phyloP scores from a whole-genome alignment of 2,888 invertebrate genomes.

The Harpagoxenus sublaevis region DNA sequence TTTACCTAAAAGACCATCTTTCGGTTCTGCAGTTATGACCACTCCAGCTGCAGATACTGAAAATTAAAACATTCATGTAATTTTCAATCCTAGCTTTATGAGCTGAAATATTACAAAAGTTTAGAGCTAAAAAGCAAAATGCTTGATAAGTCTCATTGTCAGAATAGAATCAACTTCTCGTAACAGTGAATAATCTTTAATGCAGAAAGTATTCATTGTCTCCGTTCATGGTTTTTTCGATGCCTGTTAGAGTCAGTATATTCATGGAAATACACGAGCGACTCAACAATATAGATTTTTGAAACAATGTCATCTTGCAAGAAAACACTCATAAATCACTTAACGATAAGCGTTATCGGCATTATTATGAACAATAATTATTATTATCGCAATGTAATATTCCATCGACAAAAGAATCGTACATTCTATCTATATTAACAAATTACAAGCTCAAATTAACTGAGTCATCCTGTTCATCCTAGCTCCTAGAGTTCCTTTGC shows the following conservation, averaged over 20 bases:
- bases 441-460: conserved; percentile 46
- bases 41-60: conserved; percentile 79
- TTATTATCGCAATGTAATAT: conserved; percentile 9
- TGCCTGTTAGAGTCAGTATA: neutral
- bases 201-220: neutral
- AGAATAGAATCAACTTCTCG: neutral
- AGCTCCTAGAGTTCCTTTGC: conserved; percentile 37
- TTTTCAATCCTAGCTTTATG: neutral
- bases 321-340: neutral
- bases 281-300: neutral
- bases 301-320: neutral
- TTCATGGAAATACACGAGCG: neutral
- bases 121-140: neutral
- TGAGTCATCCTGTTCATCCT: conserved; percentile 67
- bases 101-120: neutral
- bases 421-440: conserved; percentile 33
- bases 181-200: conserved; percentile 9
- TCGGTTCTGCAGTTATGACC: conserved; percentile 71
- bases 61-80: conserved; percentile 38
- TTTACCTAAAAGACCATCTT: conserved; percentile 85
- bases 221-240: neutral
- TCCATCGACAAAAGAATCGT: neutral
- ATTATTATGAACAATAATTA: neutral
- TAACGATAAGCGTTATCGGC: neutral
- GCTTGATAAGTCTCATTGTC: neutral